Percentiles rank a stretch among this genome's conserved stretches.
Evolutionary conservation across 2,888 invertebrate genomes (phyloP).

Genomic region (Chloroclystis v-ata): DNA sequence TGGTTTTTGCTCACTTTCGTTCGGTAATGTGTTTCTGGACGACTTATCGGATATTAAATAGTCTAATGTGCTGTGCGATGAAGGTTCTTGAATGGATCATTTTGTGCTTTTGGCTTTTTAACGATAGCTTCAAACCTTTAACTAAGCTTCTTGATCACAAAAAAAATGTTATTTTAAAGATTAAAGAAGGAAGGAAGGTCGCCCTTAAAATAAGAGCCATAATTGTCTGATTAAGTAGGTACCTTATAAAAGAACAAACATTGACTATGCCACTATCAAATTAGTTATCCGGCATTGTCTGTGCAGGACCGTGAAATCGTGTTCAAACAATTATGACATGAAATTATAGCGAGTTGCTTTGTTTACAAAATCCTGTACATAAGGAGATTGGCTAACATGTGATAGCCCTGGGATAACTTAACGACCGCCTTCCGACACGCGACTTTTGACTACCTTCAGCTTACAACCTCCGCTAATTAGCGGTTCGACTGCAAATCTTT

Average conservation of each 20-base stretch:
- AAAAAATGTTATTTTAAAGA: no score
- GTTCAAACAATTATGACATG: conserved; percentile 30
- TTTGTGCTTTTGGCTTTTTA: no score
- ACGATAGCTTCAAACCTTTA: no score
- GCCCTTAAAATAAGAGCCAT: neutral
- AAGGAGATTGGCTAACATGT: conserved; percentile 46
- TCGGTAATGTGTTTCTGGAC: conserved; percentile 30
- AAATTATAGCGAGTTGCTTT: conserved; percentile 23
- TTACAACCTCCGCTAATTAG: conserved; percentile 55
- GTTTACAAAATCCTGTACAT: conserved; percentile 26
- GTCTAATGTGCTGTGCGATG: no score
- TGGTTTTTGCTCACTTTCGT: conserved; percentile 35
- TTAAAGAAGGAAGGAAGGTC: no score
- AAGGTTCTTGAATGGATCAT: no score
- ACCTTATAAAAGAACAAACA: no score
- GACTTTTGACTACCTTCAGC: conserved; percentile 56
- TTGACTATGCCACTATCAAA: conserved; percentile 16
- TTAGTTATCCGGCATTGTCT: conserved; percentile 23
- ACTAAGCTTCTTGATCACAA: no score
- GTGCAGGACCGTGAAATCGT: conserved; percentile 25
- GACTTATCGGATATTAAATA: conserved; percentile 1
- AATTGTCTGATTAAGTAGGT: no score
- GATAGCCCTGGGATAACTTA: conserved; percentile 71
- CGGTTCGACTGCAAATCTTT: conserved; percentile 12
- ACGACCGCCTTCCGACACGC: conserved; percentile 64